Evolutionary conservation across 2,888 invertebrate genomes (phyloP).

Genomic region (Anoplius nigerrimus): DNA sequence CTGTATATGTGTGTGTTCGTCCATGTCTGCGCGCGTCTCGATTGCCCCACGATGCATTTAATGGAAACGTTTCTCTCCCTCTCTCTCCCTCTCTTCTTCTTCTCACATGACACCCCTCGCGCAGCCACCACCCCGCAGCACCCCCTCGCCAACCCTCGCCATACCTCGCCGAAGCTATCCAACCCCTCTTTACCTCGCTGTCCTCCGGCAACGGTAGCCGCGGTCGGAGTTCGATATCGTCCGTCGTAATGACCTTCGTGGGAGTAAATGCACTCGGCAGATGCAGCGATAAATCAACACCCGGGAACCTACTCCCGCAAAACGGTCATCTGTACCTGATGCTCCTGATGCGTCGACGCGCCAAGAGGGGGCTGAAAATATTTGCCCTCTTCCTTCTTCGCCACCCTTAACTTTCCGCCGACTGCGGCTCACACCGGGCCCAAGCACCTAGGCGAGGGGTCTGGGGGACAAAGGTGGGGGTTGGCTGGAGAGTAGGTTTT

Average conservation of each 20-base stretch:
- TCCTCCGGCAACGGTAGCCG: conserved; percentile 19
- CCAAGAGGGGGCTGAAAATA: too few relatives aligned
- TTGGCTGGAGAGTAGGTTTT: too few relatives aligned
- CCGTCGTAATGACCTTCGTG: conserved; percentile 43
- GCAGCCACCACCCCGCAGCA: too few relatives aligned
- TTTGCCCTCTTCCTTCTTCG: too few relatives aligned
- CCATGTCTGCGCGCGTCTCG: too few relatives aligned
- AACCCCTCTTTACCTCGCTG: too few relatives aligned
- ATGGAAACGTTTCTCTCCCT: conserved; percentile 22
- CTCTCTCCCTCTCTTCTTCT: background rate
- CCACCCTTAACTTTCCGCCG: too few relatives aligned
- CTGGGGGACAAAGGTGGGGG: too few relatives aligned
- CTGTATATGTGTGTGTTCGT: conserved; percentile 5
- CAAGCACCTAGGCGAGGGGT: too few relatives aligned
- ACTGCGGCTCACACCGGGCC: too few relatives aligned
- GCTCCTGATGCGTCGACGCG: conserved; percentile 3
- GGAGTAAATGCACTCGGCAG: conserved; percentile 21
- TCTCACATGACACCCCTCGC: too few relatives aligned
- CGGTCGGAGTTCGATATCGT: conserved; percentile 36
- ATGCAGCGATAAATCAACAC: conserved; percentile 45
- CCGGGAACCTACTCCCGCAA: conserved; percentile 17
- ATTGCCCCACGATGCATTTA: conserved; percentile 28
- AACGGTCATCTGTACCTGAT: conserved; percentile 35
- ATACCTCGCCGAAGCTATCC: too few relatives aligned
- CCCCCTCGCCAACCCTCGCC: background rate